Evolutionary conservation across 2,113 vertebrate species (phyloP), one percentile per base, ranked within the genome.

Genomic region (Triplophysa dalaica): DNA sequence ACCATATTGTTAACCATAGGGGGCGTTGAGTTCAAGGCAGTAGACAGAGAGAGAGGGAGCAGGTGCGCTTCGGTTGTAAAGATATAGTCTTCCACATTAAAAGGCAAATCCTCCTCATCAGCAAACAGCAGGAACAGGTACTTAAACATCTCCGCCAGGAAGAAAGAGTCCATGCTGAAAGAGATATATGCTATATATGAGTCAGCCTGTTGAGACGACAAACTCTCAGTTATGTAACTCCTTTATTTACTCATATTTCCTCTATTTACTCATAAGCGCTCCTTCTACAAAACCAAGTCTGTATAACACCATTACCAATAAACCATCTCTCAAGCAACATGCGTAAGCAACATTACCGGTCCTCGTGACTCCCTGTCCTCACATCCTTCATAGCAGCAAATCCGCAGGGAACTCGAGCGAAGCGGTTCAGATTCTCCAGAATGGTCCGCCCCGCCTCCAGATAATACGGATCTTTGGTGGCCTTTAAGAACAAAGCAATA

Each of bases 21-120:
- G 26, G 83, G 52, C 5, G 85, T 54, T 16, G 92, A 91, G 86
- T 93, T 94, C 43, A 94, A 94, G 68, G 93, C 84, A 16, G 94
- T 97, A 72, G 98, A 99, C 38, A 99, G 94, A 81, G 96, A 99
- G 58, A 99, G 95, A 16, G 98, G 98, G 79, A 99, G 88, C 0
- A 99, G 91, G 88, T 99, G 98, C n/a, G 98, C 98, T 89, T 99
- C 98, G n/a, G 98, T 99, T 13, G 98, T 99, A 83, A 99, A 99
- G 85, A 99, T 89, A 45, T 99, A 99, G 89, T 97, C 95, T 89
- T 99, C 98, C 81, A 99, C 95, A 62, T 99, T 96, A 1, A 99
- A 99, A 54, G 94, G 93, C 75, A 99, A 90, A 79, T 99, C 95
- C 38, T 96, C 95, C 21, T 92, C 90, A 75, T 99, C 97, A 69